Conservation (phyloP, 2,797 vertebrate species). For the Pempheris klunzingeri region DNA sequence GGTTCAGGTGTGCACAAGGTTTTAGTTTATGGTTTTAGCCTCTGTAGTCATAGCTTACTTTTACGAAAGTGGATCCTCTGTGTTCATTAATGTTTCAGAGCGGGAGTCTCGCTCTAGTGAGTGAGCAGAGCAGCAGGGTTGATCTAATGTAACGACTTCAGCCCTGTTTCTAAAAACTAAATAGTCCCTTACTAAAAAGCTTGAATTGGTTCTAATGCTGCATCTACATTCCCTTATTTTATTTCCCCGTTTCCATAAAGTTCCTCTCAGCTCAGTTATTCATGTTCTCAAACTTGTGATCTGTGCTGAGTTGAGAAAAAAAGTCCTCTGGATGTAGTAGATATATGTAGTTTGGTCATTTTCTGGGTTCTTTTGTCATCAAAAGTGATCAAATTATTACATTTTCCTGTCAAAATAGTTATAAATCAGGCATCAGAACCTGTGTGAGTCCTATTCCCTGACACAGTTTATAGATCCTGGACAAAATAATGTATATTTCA, state of each 20-base stretch:
- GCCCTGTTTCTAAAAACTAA: too few relatives aligned
- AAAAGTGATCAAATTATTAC: too few relatives aligned
- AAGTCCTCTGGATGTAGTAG: neutral
- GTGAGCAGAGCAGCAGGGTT: slow-evolving; percentile 44
- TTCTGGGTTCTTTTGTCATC: neutral
- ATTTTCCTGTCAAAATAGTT: too few relatives aligned
- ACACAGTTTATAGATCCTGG: too few relatives aligned
- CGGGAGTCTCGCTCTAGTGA: slow-evolving; percentile 68
- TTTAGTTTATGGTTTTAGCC: neutral
- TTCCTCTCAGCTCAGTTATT: neutral
- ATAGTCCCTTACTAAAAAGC: too few relatives aligned
- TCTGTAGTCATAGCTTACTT: slow-evolving; percentile 18
- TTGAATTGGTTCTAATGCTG: too few relatives aligned
- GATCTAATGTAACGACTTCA: too few relatives aligned
- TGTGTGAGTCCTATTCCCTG: too few relatives aligned
- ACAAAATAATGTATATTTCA: too few relatives aligned
- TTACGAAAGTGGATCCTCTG: slow-evolving; percentile 65
- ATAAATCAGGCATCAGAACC: too few relatives aligned
- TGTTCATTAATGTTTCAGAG: slow-evolving; percentile 78
- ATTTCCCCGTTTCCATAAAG: neutral
- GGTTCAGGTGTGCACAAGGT: neutral
- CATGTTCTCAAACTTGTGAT: neutral
- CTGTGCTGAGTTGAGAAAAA: too few relatives aligned
- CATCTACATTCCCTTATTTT: too few relatives aligned
- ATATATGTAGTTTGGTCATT: neutral